A percentile compares a stretch with the other conserved stretches of the same genome.
Conservation (phyloP, 2,888 invertebrate genomes). For the Machimus rusticus region DNA sequence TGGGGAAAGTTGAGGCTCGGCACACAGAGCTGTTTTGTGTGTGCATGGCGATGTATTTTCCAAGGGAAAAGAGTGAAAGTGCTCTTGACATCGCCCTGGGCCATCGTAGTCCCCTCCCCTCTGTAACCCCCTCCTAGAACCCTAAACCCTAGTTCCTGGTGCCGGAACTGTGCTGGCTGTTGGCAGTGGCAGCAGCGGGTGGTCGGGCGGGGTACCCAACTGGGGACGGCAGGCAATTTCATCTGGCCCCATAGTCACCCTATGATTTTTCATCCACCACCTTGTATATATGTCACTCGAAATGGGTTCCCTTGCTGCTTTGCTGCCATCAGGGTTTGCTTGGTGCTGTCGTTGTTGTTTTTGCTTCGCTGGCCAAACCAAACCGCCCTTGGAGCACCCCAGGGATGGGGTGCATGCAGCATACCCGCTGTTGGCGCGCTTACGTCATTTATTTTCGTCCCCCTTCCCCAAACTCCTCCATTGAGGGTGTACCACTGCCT, state of each 20-base stretch:
- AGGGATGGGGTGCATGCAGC: constrained; percentile 29
- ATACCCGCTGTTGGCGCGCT: constrained; percentile 15
- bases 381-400: neutral
- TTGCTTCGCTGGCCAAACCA: constrained; percentile 28
- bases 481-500: neutral
- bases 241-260: constrained; percentile 41
- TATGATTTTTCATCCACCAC: constrained; percentile 45
- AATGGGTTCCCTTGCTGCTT: constrained; percentile 34
- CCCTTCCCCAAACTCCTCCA: neutral
- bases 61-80: constrained; percentile 42
- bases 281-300: constrained; percentile 41
- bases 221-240: constrained; percentile 26
- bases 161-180: neutral
- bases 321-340: constrained; percentile 23
- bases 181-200: neutral
- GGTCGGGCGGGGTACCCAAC: neutral
- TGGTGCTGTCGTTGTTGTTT: constrained; percentile 13
- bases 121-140: neutral
- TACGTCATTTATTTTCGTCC: constrained; percentile 32
- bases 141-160: neutral
- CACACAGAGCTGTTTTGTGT: neutral
- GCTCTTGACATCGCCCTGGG: constrained; percentile 41
- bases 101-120: neutral
- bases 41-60: constrained; percentile 6
- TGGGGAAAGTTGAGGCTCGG: constrained; percentile 3